Evolutionary conservation across 2,113 vertebrate genomes (phyloP), one percentile per base, ranked within the genome.

Genomic region (Eolophus roseicapilla): DNA sequence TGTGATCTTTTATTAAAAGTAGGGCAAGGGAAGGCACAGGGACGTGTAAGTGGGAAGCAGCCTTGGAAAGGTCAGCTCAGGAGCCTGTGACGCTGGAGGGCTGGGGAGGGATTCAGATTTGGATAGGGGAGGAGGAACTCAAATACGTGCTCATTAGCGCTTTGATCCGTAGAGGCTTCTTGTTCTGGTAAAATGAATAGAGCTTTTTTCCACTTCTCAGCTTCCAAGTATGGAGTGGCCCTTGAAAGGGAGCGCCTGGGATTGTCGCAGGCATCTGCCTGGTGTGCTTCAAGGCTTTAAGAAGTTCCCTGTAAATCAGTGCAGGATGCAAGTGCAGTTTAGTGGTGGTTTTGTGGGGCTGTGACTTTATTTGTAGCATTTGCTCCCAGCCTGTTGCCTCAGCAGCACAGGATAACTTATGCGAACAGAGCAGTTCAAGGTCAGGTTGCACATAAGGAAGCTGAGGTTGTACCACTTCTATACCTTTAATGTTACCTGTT

Each of bases 321-420:
- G 63, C 80, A 35, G 63, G 46, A 6, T 3, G 4, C 31, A 31
- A 16, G 43, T 18, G 17, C 33, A 1, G 4, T n/a, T 25, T 13
- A 35, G 53, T 9, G 63, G 27, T 28, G 0, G 0, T 27, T 68
- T 85, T 89, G 60, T 24, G n/a, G 39, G 57, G 44, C 67, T 76
- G 28, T 27, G 67, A 9, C 60, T 90, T 65, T 29, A 10, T 65
- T 64, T 57, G 24, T 9, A 68, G 70, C 20, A 9, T 33, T 62
- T 74, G 64, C 15, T 65, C 12, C 25, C 65, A 9, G 68, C 1
- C 55, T 29, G n/a, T 41, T 17, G 3, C 47, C 44, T 12, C 71
- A 9, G 70, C 71, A 49, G 59, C 2, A 2, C 5, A 41, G n/a
- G 44, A 4, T 39, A 4, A 19, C 12, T 31, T 14, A 0, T 16